Percentiles rank a stretch among this genome's conserved stretches.
Conservation (phyloP, 2,797 vertebrate species). For the Sylvilagus floridanus region DNA sequence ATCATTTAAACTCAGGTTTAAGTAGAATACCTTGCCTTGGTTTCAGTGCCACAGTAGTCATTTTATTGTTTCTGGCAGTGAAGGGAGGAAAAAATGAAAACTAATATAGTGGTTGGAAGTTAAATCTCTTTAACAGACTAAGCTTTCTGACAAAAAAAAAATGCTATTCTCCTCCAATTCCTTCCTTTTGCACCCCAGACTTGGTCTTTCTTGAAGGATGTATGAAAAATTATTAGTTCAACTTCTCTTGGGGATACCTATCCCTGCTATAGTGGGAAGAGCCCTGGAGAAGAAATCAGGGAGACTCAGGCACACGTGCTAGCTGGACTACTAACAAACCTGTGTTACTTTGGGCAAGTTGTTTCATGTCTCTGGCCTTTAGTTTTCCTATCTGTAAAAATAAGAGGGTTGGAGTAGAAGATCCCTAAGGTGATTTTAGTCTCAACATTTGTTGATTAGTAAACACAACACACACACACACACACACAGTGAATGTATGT, state of each 20-base stretch:
- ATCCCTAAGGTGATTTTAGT: conserved; percentile 30
- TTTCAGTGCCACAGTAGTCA: conserved; percentile 67
- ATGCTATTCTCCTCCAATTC: conserved; percentile 70
- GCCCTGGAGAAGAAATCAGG: conserved; percentile 51
- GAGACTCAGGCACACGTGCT: conserved; percentile 1
- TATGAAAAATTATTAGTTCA: conserved; percentile 65
- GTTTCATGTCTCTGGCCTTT: conserved; percentile 49
- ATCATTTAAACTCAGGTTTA: conserved; percentile 80
- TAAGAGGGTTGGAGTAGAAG: conserved; percentile 33
- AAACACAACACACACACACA: too few species aligned
- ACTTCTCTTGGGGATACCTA: conserved; percentile 49
- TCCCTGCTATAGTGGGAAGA: conserved; percentile 15
- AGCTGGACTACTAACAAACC: conserved; percentile 38
- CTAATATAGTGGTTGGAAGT: conserved; percentile 77
- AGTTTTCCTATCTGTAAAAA: conserved; percentile 70
- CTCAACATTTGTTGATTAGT: conserved; percentile 37
- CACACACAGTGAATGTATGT: conserved; percentile 41
- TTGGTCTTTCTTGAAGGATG: conserved; percentile 64
- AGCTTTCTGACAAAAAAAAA: conserved; percentile 59
- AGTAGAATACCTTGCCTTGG: conserved; percentile 80
- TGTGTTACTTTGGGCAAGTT: conserved; percentile 54
- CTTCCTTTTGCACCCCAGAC: conserved; percentile 61
- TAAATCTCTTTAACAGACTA: conserved; percentile 81
- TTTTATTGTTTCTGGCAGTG: conserved; percentile 82
- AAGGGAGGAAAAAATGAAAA: conserved; percentile 78